A percentile compares a stretch with the other conserved stretches of the same genome.
These are phyloP conservation scores for Sebastes dallii DNA, from an alignment of 2,797 vertebrate species.

Conservation along the genomic window DNA sequence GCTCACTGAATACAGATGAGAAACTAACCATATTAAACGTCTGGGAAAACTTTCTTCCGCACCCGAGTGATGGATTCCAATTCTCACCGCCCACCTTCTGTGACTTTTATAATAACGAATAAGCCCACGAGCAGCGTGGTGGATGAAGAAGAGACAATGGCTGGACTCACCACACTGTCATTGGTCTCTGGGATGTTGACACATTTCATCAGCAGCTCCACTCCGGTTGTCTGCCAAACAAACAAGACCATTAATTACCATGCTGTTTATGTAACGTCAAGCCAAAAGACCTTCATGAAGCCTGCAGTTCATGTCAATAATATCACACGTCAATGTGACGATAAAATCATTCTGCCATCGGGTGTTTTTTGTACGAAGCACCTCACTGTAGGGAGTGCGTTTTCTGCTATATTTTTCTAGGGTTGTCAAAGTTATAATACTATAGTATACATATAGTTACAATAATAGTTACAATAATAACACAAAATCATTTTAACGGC, in stretches of 20 bases:
- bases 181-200: slow-evolving; percentile 88
- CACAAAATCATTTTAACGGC: too few relatives aligned
- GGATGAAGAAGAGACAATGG: background rate
- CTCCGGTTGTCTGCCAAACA: slow-evolving; percentile 86
- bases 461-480: too few relatives aligned
- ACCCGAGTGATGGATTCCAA: slow-evolving; percentile 6
- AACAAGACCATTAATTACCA: background rate
- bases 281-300: background rate
- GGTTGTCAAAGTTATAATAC: too few relatives aligned
- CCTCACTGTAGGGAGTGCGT: too few relatives aligned
- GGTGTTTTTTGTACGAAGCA: too few relatives aligned
- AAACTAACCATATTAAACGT: slow-evolving; percentile 25
- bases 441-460: too few relatives aligned
- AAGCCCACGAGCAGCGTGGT: background rate
- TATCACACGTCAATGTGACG: background rate
- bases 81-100: background rate
- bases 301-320: too few relatives aligned
- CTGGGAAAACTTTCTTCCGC: slow-evolving; percentile 6
- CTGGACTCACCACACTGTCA: slow-evolving; percentile 91
- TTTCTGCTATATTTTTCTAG: too few relatives aligned
- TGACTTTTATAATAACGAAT: background rate
- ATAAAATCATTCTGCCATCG: background rate
- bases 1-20: slow-evolving; percentile 37
- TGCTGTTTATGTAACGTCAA: background rate
- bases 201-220: slow-evolving; percentile 90